Base-by-base conservation (phyloP, 1,140 invertebrate species). In the Leptinotarsa defecta region DNA sequence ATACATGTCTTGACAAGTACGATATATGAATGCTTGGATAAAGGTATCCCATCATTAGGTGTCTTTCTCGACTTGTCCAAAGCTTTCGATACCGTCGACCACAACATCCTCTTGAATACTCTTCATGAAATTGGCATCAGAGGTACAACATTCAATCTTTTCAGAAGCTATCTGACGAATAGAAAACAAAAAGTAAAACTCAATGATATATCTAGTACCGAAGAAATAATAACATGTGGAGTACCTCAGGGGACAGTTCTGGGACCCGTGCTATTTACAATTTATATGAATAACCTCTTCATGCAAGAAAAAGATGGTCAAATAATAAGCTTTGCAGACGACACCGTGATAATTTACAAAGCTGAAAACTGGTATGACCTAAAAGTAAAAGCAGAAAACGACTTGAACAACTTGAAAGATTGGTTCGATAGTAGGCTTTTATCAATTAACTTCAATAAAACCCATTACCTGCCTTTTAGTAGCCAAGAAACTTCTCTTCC, bases 211-310 rank as follows among this genome's bases (percentile, higher is more conserved):
- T 19, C 27, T n/a, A 79, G 75, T 71, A 57, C 43, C 6, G 48
- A 62, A 19, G 22, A 43, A 61, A 57, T 24, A 19, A 49, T 79
- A 5, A 34, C 49, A 15, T 69, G 24, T 52, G 73, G 76, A 11
- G 65, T 72, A 13, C 78, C 77, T 27, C 78, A 79, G 61, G 77
- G 78, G 20, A 79, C 76, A n/a, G 70, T 79, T 15, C 52, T 79
- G 5, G 78, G 76, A 49, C 78, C 76, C 13, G 13, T 79, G 11
- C 65, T 79, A 68, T 78, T 78, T 69, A 68, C 67, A 20, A 24
- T 78, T 22, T 78, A 78, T 74, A 6, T 78, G 48, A 71, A 75
- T 64, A 52, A 52, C 20, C 34, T 74, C 6, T 69, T 74, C 20
- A 22, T 17, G 8, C 20, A 27, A 63, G 27, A 67, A 20, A 22